Base-by-base conservation (phyloP, 92 coral and sea anemone genomes). In the Pocillopora grandis region DNA sequence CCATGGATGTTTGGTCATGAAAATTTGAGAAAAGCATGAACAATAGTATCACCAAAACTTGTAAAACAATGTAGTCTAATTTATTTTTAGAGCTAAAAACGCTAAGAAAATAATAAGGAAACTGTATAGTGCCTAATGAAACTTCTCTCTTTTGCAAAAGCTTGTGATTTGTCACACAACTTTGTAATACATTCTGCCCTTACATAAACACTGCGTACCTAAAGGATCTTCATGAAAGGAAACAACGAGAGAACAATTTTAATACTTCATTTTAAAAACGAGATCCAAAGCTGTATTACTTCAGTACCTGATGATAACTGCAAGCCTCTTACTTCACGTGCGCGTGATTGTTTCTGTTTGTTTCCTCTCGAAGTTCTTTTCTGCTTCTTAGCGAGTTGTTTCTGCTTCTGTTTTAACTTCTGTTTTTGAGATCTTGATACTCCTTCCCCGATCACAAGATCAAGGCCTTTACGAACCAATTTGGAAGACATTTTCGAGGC, bases 381-480 rank as follows among this genome's bases (percentile, higher is more conserved):
- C 10, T 79, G 85, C 42, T 69, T 77, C n/a, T 74, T 73, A 12
- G 86, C 49, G 23, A 72, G 66, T 31, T 73, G 66, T 85, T 66
- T 85, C 14, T 31, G 58, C 66, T 71, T 80, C 59, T 62, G 78
- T 1, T 83, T n/a, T 36, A 76, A 42, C 56, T 88, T 84, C 60
- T 20, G 76, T 62, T 69, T 85, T 13, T 81, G 27, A 20, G 80
- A 72, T 75, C 15, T 23, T 67, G 56, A 12, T 48, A 59, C 52
- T 58, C 75, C 71, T 23, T 92, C 88, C n/a, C 80, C 80, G 70
- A 84, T 42, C 73, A 93, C 90, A 75, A 95, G 86, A 52, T 95
- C 98, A 23, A 95, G 88, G 9, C 97, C 95, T 69, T 93, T 95
- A 21, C 92, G 87, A 23, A 95, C 95, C 60, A 95, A 87, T 84